Conservation (phyloP, 2,888 invertebrate species). For the Troides aeacus region DNA sequence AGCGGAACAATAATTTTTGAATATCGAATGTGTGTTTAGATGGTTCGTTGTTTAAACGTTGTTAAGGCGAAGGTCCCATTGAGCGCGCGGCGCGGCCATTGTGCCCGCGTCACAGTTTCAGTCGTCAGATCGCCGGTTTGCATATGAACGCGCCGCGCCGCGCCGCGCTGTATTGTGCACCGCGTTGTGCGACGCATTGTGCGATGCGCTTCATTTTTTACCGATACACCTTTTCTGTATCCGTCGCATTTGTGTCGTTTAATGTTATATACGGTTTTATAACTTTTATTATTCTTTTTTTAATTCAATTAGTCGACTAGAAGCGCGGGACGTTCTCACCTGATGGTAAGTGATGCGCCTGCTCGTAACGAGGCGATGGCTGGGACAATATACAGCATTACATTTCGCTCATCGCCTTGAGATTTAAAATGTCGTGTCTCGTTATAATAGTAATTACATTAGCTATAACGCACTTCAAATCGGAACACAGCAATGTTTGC, state of each 20-base stretch:
- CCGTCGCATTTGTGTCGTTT: slow-evolving; percentile 43
- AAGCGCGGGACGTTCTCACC: no score
- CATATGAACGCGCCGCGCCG: slow-evolving; percentile 64
- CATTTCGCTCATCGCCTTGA: no score
- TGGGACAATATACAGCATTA: no score
- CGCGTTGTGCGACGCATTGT: slow-evolving; percentile 35
- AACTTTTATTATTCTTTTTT: no score
- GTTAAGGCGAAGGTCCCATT: slow-evolving; percentile 49
- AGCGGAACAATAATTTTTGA: slow-evolving; percentile 37
- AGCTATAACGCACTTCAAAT: no score
- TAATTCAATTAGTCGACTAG: no score
- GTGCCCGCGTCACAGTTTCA: slow-evolving; percentile 67
- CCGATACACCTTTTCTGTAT: slow-evolving; percentile 38
- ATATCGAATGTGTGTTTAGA: slow-evolving; percentile 52
- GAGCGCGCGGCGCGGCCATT: slow-evolving; percentile 70
- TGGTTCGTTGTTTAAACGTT: slow-evolving; percentile 56
- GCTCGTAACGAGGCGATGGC: no score
- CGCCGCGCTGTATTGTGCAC: slow-evolving; percentile 44
- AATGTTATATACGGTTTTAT: slow-evolving; percentile 35
- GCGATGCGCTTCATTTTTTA: slow-evolving; percentile 33
- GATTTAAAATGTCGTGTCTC: no score
- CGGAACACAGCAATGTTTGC: no score
- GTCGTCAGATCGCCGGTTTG: slow-evolving; percentile 53
- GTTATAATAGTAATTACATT: no score
- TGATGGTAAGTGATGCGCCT: no score